A percentile compares a stretch with the other conserved stretches of the same genome.
These are phyloP conservation scores for Beroe forskalii DNA, from an alignment of 37 sponge, comb jelly and placozoan genomes.

Conservation along the genomic window DNA sequence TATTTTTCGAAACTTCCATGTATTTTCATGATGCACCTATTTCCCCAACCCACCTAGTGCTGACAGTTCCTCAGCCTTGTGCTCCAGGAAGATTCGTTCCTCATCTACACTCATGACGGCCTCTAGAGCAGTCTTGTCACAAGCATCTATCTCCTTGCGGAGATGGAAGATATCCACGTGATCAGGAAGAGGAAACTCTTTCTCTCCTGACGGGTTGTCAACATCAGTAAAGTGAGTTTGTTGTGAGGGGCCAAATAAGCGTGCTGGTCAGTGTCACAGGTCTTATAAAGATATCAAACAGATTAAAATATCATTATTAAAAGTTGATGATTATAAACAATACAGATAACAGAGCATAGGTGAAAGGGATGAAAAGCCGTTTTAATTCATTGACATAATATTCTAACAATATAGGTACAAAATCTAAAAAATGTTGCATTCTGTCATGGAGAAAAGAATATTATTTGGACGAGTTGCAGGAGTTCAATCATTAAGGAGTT, in stretches of 20 bases:
- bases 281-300: too few species aligned
- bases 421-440: background rate
- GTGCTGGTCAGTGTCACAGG: too few species aligned
- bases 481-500: too few species aligned
- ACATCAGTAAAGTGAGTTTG: conserved; percentile 78
- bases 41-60: background rate
- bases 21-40: background rate
- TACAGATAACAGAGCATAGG: too few species aligned
- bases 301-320: too few species aligned
- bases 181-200: too few species aligned
- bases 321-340: too few species aligned
- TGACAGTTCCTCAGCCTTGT: too few species aligned
- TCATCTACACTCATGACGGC: conserved; percentile 87
- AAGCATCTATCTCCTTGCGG: conserved; percentile 75
- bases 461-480: background rate
- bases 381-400: too few species aligned
- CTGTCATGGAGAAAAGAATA: background rate
- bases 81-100: conserved; percentile 68
- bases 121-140: conserved; percentile 85
- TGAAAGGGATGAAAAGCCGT: too few species aligned
- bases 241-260: background rate
- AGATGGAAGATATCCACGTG: conserved; percentile 89
- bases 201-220: too few species aligned
- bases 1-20: background rate
- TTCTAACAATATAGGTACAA: too few species aligned